Base-by-base conservation (phyloP, 2,113 vertebrate genomes). In the Upupa epops region DNA sequence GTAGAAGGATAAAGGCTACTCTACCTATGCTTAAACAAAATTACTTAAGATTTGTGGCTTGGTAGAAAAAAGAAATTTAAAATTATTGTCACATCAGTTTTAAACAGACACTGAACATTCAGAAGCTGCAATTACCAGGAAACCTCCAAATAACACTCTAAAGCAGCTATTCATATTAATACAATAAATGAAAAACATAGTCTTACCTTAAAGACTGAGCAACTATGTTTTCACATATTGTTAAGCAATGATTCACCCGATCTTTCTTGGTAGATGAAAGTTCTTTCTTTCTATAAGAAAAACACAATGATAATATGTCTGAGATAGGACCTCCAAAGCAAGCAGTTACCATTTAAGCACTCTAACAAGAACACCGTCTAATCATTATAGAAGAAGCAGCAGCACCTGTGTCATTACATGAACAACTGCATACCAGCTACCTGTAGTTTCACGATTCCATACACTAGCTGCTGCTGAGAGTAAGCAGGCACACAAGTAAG, bases 151-250 rank as follows among this genome's bases (percentile, higher is more conserved):
- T 3, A 90, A 60, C 21, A 66, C 7, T 40, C 9, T 11, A 11
- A 36, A 81, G 17, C 1, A 64, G 20, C 17, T 94, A 37, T 32
- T 42, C 9, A 40, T n/a, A 73, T 34, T 46, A 70, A 77, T 18
- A 17, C 13, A 63, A 52, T 28, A 83, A 72, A n/a, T 73, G 32
- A 25, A 79, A 86, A 40, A 73, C 26, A 16, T 2, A 37, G 20
- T 22, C 48, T 96, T 98, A 99, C 99, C 99, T 99, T 95, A 99
- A 97, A 36, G 99, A 99, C 90, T 99, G 99, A 49, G 98, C 98
- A 92, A 99, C 98, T 40, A 99, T 99, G 94, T 99, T 99, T 96
- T 99, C 99, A 94, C 99, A 99, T 98, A 99, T 99, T 15, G 99
- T 99, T 96, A 99, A 96, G 91, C 99, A 99, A 71, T 99, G 99